Base-by-base conservation (phyloP, 1,140 invertebrate species). In the Drosophila varians region DNA sequence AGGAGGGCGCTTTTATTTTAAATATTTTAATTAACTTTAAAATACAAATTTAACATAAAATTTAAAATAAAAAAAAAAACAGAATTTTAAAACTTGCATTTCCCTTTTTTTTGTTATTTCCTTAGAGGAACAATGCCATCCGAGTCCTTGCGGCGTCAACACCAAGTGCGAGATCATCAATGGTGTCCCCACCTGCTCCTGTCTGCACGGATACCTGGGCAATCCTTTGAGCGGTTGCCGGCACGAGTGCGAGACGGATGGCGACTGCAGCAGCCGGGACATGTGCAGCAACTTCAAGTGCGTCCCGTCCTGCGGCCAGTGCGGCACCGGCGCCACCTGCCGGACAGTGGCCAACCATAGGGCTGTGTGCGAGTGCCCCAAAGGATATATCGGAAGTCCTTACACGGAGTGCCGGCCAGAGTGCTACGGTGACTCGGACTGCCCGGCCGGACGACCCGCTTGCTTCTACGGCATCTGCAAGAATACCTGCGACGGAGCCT, bases 401-500 rank as follows among this genome's bases (percentile, higher is more conserved):
- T 94, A 94, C 79, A 91, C 93, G 0, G 93, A 94, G 31, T 97
- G 96, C 74, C 92, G 93, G 26, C 93, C 95, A 0, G 96, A 97
- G 80, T 97, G 96, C 74, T 93, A 94, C 48, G 90, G 90, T 1
- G 90, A 96, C 88, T 92, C 93, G 8, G 95, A 97, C 25, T 98
- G 96, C 88, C 95, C 96, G 0, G 86, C 93, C 8, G 93, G 93
- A 71, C 94, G 95, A 80, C 95, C 96, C 0, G 95, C 96, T 5
- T 98, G 97, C 82, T 93, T 95, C 19, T 96, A 96, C 82, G 95
- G 95, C 68, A 94, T 95, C 61, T 97, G 96, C 83, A 92, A 95
- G 54, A 95, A 96, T 87, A 96, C 96, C 0, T 97, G 96, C 87
- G 94, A 94, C 8, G 95, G 95, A 8, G 94, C 94, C 9, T 97